Evolutionary conservation across 2,113 vertebrate species (phyloP).

Genomic region (Atractosteus spatula): DNA sequence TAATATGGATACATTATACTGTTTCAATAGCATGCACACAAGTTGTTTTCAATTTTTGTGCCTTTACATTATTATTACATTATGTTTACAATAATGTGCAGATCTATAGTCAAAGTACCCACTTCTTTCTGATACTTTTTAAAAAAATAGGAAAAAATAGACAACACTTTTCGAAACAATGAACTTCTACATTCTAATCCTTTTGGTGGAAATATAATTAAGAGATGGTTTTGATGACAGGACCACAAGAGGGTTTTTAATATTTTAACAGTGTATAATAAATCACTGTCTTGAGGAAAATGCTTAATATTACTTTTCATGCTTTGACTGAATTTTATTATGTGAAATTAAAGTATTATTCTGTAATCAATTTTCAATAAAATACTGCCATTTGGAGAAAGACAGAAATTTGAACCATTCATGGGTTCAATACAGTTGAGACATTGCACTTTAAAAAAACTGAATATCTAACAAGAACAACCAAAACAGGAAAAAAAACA

Average conservation of each 20-base stretch:
- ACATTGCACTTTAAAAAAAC: neutral
- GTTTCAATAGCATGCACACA: too few species aligned
- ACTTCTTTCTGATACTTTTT: too few species aligned
- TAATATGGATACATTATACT: too few species aligned
- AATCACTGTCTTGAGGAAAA: conserved; percentile 24
- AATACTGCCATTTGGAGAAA: conserved; percentile 4
- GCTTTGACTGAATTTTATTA: conserved; percentile 30
- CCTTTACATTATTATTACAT: too few species aligned
- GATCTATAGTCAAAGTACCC: too few species aligned
- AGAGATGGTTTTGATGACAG: conserved; percentile 33
- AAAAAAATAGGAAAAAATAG: too few species aligned
- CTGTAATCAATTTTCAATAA: conserved; percentile 41
- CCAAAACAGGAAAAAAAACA: too few species aligned
- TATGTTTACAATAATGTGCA: too few species aligned
- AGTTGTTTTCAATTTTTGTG: too few species aligned
- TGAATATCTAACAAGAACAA: too few species aligned
- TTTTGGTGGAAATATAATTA: conserved; percentile 40
- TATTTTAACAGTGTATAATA: conserved; percentile 23
- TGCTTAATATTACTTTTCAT: conserved; percentile 28
- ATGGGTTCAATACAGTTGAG: neutral
- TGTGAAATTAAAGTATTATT: conserved; percentile 32
- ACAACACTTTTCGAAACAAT: conserved; percentile 34
- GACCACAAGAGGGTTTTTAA: conserved; percentile 17
- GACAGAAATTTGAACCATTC: conserved; percentile 29
- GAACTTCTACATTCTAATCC: conserved; percentile 23